Evolutionary conservation across 2,888 invertebrate species (phyloP).

Genomic region (Sinhomidia bicolor): DNA sequence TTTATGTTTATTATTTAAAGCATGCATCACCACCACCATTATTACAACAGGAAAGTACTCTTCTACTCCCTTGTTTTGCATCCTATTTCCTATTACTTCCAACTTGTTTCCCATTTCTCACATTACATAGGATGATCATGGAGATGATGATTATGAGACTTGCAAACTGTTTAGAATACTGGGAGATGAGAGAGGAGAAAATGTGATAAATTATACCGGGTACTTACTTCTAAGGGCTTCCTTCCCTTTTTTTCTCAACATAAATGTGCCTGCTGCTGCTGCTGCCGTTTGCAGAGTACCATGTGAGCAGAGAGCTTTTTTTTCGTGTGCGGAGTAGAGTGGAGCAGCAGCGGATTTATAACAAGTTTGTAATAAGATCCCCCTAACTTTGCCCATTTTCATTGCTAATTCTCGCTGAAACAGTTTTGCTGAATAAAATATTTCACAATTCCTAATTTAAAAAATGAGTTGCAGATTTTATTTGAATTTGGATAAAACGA

Average conservation of each 20-base stretch:
- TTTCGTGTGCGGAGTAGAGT: too few relatives aligned
- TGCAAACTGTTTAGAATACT: background rate
- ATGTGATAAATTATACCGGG: background rate
- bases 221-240: background rate
- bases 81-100: background rate
- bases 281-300: too few relatives aligned
- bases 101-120: background rate
- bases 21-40: background rate
- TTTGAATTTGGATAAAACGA: background rate
- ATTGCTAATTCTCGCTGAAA: background rate
- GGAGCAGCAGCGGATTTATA: background rate
- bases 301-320: too few relatives aligned
- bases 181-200: background rate
- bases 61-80: background rate
- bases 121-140: background rate
- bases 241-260: too few relatives aligned
- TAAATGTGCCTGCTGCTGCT: too few relatives aligned
- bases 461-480: background rate
- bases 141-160: background rate
- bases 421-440: background rate
- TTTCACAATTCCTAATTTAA: background rate
- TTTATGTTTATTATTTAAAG: background rate
- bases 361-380: background rate
- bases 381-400: background rate
- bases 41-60: too few relatives aligned